These are phyloP conservation scores for Lysandra coridon DNA, from an alignment of 2,888 invertebrate species.

Conservation along the genomic window DNA sequence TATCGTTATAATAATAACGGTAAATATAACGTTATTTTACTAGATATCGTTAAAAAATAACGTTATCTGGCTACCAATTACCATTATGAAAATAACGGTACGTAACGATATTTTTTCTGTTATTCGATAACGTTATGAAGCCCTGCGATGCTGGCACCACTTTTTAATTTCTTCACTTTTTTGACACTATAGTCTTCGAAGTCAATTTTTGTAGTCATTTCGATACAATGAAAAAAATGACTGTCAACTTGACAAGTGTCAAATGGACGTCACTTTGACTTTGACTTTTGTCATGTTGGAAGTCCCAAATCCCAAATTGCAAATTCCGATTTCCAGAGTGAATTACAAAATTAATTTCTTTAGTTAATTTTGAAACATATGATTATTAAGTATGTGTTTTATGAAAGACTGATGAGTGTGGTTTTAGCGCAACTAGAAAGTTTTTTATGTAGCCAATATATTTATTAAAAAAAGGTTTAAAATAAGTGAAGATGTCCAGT, in stretches of 20 bases:
- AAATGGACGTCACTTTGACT: slow-evolving; percentile 49
- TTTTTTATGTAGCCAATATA: not conserved
- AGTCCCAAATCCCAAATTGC: slow-evolving; percentile 60
- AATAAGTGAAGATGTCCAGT: slow-evolving; percentile 67
- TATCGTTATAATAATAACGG: too few relatives aligned
- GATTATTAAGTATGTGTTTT: slow-evolving; percentile 52
- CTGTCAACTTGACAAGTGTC: slow-evolving; percentile 20
- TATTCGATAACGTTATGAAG: too few relatives aligned
- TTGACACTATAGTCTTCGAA: too few relatives aligned
- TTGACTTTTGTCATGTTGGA: slow-evolving; percentile 81
- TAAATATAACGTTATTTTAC: too few relatives aligned
- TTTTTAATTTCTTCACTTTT: too few relatives aligned
- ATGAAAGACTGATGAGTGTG: slow-evolving; percentile 59
- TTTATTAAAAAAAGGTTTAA: slow-evolving; percentile 51
- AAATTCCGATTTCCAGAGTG: slow-evolving; percentile 57
- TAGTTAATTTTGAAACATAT: slow-evolving; percentile 60
- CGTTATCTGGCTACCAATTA: too few relatives aligned
- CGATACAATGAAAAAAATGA: not conserved
- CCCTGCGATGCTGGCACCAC: too few relatives aligned
- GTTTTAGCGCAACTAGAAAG: slow-evolving; percentile 38
- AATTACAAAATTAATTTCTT: slow-evolving; percentile 53
- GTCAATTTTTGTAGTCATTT: too few relatives aligned
- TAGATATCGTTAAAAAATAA: too few relatives aligned
- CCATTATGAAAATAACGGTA: too few relatives aligned
- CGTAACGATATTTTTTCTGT: too few relatives aligned